phyloP scores from a whole-genome alignment of 2,113 vertebrate genomes.

The Rhinopomastus cyanomelas region DNA sequence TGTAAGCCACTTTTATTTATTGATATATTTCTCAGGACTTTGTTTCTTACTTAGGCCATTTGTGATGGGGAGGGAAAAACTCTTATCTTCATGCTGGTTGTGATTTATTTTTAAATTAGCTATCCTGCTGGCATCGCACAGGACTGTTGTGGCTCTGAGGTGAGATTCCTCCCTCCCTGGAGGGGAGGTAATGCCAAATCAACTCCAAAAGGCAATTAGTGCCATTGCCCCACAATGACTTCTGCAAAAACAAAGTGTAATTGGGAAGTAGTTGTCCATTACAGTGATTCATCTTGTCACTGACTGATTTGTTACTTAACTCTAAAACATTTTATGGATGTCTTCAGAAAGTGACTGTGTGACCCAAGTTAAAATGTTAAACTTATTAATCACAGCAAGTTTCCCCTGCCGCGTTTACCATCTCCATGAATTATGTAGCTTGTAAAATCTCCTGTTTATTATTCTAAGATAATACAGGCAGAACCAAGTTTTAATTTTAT shows the following conservation, averaged over 20 bases:
- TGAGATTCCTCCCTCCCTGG: background rate
- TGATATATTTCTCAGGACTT: background rate
- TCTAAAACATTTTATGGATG: conserved; percentile 59
- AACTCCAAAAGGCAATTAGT: conserved; percentile 55
- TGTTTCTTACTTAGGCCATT: conserved; percentile 34
- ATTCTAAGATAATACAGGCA: background rate
- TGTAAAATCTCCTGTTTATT: conserved; percentile 43
- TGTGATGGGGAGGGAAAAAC: background rate
- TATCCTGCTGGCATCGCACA: conserved; percentile 40
- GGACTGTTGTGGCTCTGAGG: background rate
- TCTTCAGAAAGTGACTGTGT: conserved; percentile 37
- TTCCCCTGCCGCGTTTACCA: conserved; percentile 25
- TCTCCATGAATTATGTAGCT: conserved; percentile 28
- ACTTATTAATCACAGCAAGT: conserved; percentile 49
- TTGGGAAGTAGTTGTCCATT: conserved; percentile 54
- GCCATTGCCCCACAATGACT: conserved; percentile 31
- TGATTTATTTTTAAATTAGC: conserved; percentile 36
- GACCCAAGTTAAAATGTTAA: conserved; percentile 59
- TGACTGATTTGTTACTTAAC: conserved; percentile 56
- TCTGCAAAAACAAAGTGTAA: conserved; percentile 54
- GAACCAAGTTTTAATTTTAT: conserved; percentile 38
- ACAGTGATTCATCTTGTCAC: conserved; percentile 50
- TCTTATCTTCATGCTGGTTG: conserved; percentile 13
- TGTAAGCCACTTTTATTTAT: background rate
- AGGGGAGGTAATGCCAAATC: conserved; percentile 45